These are phyloP conservation scores for Eilema sororculum DNA, from an alignment of 2,888 invertebrate species.

Conservation along the genomic window DNA sequence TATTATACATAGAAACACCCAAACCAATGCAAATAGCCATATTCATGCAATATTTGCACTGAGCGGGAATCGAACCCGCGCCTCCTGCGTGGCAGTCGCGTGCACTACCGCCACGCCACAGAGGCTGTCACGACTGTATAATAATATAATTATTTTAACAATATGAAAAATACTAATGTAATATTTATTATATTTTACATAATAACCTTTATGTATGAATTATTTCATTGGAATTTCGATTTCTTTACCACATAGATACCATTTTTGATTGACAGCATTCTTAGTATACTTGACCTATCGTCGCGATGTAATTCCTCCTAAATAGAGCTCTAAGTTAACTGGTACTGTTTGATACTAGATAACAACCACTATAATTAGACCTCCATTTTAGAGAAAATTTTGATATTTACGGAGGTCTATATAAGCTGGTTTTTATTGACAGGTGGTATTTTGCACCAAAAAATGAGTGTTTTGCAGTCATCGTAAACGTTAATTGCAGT, in stretches of 20 bases:
- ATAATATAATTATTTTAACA: no score
- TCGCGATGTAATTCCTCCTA: constrained; percentile 14
- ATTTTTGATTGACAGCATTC: constrained; percentile 3
- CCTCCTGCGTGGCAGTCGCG: no score
- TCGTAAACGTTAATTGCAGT: constrained; percentile 56
- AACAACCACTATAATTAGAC: constrained; percentile 40
- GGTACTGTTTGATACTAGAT: constrained; percentile 43
- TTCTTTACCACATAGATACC: constrained; percentile 57
- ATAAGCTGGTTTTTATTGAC: constrained; percentile 46
- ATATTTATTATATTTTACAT: constrained; percentile 57
- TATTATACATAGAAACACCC: no score
- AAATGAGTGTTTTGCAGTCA: constrained; percentile 41
- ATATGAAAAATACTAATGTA: no score
- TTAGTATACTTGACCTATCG: constrained; percentile 40
- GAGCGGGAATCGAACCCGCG: no score
- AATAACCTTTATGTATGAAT: constrained; percentile 62
- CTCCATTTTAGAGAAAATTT: constrained; percentile 24
- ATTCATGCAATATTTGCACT: no score
- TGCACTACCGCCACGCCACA: no score
- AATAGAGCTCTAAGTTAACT: constrained; percentile 32
- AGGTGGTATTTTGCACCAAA: constrained; percentile 45
- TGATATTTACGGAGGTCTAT: constrained; percentile 21
- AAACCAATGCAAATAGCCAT: no score
- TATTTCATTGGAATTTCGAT: constrained; percentile 64
- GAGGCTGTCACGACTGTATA: no score